These are phyloP conservation scores for Drosophila funebris DNA, from an alignment of 1,140 invertebrate genomes.

Conservation along the genomic window DNA sequence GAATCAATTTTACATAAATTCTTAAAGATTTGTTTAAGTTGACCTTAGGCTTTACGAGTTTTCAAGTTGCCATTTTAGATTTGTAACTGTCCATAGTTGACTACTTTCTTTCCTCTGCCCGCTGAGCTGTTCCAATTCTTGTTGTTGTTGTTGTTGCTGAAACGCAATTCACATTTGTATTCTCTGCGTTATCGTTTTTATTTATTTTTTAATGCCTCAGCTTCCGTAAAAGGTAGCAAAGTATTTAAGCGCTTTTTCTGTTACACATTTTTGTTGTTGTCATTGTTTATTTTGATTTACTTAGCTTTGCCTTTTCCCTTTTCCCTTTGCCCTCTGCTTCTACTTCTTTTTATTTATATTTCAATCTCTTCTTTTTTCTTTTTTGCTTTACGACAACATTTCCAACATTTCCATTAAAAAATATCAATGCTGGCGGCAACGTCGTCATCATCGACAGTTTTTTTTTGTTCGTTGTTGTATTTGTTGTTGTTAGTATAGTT, in stretches of 20 bases:
- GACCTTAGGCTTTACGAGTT: neutral
- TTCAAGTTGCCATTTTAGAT: conserved; percentile 6
- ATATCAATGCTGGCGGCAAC: conserved; percentile 63
- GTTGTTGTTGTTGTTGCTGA: conserved; percentile 16
- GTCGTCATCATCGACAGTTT: conserved; percentile 55
- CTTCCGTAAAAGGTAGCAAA: conserved; percentile 76
- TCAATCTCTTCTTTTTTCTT: no score
- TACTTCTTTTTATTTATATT: neutral
- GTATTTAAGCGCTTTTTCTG: conserved; percentile 73
- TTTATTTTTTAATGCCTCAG: conserved; percentile 37
- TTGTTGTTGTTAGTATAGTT: neutral
- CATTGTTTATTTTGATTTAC: conserved; percentile 40
- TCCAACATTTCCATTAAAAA: conserved; percentile 78
- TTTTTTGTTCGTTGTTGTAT: neutral
- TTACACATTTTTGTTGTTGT: conserved; percentile 54
- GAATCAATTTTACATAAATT: neutral
- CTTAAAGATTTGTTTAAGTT: neutral
- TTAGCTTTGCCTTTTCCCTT: conserved; percentile 17
- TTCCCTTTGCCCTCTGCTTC: no score
- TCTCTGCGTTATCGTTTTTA: conserved; percentile 47
- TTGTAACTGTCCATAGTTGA: neutral
- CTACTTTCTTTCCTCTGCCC: neutral
- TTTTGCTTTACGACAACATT: conserved; percentile 58
- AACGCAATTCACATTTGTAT: conserved; percentile 52
- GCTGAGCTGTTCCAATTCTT: conserved; percentile 29